Percentiles rank a stretch among this genome's conserved stretches.
These are phyloP conservation scores for Coregonus clupeaformis DNA, from an alignment of 2,113 vertebrate species.

Conservation along the genomic window DNA sequence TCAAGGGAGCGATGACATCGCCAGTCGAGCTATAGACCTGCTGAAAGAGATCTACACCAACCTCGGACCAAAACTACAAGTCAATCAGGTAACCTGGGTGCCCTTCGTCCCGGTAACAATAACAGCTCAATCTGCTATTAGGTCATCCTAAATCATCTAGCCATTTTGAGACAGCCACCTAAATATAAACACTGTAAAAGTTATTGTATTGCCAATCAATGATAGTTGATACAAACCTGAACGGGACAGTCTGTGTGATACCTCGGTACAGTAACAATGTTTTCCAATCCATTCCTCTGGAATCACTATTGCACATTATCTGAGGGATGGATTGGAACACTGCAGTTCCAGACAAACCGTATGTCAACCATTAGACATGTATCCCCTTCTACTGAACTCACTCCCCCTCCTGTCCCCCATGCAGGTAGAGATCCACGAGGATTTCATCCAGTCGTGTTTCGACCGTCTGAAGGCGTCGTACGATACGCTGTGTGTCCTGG, in stretches of 20 bases:
- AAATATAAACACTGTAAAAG: too few species aligned
- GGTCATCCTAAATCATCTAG: not conserved
- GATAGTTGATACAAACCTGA: not conserved
- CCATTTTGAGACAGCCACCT: not conserved
- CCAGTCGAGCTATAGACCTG: slow-evolving; percentile 95
- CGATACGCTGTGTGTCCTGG: slow-evolving; percentile 95
- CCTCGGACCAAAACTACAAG: slow-evolving; percentile 96
- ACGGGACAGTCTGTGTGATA: too few species aligned
- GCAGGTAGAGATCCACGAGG: slow-evolving; percentile 98
- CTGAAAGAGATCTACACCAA: slow-evolving; percentile 99
- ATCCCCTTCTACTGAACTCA: too few species aligned
- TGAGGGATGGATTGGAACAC: not conserved
- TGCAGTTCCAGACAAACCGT: too few species aligned
- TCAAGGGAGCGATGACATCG: slow-evolving; percentile 98
- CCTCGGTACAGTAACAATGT: too few species aligned
- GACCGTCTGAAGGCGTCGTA: slow-evolving; percentile 98
- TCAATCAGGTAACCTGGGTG: slow-evolving; percentile 88
- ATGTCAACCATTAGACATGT: too few species aligned
- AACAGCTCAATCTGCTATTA: not conserved
- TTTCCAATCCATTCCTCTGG: not conserved
- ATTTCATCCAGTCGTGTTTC: slow-evolving; percentile 99
- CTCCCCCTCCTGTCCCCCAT: not conserved
- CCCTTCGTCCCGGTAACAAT: not conserved
- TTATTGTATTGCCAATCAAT: not conserved
- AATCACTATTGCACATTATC: not conserved